Conservation (phyloP, 2,888 invertebrate species). For the Halocaridina rubra region DNA sequence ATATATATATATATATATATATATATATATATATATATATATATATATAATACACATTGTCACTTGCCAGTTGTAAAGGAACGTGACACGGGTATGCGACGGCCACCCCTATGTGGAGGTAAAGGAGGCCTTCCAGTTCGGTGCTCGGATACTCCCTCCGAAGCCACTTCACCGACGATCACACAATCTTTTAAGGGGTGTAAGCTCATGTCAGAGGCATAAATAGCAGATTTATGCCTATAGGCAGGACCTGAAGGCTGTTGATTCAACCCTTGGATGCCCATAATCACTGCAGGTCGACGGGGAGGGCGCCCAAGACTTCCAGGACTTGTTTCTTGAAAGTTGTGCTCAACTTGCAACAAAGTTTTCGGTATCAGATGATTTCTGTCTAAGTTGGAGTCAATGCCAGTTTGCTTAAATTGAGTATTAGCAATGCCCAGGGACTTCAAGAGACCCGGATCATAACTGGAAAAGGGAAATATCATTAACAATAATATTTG, state of each 20-base stretch:
- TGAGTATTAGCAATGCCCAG: slow-evolving; percentile 33
- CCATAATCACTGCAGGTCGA: slow-evolving; percentile 26
- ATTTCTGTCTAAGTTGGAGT: too few species aligned
- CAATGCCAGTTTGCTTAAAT: too few species aligned
- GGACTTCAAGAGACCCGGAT: slow-evolving; percentile 25
- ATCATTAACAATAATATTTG: too few species aligned
- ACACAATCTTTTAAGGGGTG: too few species aligned
- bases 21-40: neutral
- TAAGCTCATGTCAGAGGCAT: slow-evolving; percentile 48
- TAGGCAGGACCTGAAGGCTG: slow-evolving; percentile 1
- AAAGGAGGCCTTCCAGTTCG: too few species aligned
- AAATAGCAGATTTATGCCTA: slow-evolving; percentile 21
- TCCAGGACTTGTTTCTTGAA: slow-evolving; percentile 11
- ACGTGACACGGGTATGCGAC: neutral
- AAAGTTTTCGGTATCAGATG: neutral
- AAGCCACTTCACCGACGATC: too few species aligned
- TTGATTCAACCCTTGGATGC: slow-evolving; percentile 7
- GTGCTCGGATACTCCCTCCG: too few species aligned
- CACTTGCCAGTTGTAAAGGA: neutral
- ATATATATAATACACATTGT: neutral
- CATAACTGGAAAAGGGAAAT: slow-evolving; percentile 6
- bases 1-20: neutral
- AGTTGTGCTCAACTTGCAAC: neutral
- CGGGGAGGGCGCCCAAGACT: slow-evolving; percentile 33
- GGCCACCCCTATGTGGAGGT: too few species aligned